Percentiles rank a stretch among this genome's conserved stretches.
Conservation (phyloP, 2,113 vertebrate genomes). For the Corythaeola cristata region DNA sequence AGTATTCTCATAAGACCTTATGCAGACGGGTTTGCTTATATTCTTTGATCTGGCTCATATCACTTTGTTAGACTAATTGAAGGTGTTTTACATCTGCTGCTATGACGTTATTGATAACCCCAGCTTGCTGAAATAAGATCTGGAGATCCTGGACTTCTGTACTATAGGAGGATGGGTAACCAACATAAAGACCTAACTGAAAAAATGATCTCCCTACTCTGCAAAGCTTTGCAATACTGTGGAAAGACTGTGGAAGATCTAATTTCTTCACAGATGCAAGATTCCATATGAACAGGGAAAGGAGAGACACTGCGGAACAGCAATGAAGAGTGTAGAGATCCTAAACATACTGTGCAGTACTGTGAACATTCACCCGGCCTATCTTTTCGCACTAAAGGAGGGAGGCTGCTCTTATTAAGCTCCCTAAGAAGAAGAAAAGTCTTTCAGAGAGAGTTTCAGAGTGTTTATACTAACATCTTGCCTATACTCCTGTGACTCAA, state of each 20-base stretch:
- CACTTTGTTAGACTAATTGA: neutral
- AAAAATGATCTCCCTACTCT: neutral
- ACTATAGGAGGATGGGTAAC: neutral
- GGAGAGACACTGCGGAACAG: neutral
- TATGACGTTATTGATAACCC: neutral
- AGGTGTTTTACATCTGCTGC: neutral
- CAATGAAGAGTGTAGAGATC: neutral
- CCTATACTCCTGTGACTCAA: rapidly evolving
- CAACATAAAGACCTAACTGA: neutral
- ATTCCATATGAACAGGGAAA: neutral
- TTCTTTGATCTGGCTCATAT: neutral
- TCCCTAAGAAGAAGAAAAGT: neutral
- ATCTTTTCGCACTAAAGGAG: neutral
- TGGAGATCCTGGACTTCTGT: neutral
- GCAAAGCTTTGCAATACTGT: neutral
- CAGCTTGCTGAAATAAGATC: neutral
- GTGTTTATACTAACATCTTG: neutral
- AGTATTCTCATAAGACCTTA: neutral
- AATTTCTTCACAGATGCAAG: neutral
- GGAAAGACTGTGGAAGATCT: neutral
- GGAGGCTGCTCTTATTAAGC: neutral
- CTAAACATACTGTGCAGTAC: neutral
- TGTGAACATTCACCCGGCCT: neutral
- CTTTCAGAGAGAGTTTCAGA: neutral
- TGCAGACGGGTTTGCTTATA: neutral